Base-by-base conservation (phyloP, 2,113 vertebrate species). In the Nothocercus nigrocapillus region DNA sequence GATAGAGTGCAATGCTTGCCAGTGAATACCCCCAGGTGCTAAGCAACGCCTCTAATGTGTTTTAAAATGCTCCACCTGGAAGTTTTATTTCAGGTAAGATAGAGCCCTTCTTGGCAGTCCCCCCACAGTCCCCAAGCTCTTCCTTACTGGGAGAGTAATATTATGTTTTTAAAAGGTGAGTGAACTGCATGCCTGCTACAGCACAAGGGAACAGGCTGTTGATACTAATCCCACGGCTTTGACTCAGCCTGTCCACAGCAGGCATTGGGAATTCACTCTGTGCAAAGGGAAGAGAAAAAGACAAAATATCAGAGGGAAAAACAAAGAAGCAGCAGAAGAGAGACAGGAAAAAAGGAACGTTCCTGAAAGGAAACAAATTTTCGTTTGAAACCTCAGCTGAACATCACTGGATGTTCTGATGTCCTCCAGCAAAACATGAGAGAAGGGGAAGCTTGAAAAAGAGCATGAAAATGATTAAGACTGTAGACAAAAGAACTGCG, bases 381-480 rank as follows among this genome's bases (percentile, higher is more conserved):
- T 49, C 93, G 45, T 91, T 94, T 80, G 63, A 91, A 94, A 77
- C 30, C 64, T 88, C 89, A 91, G 82, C 45, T 61, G 82, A 95
- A 94, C 82, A 95, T 75, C 68, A 68, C 68, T 94, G 85, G 56
- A 78, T 88, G 77, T 69, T 93, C 89, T 93, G 72, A 94, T 95
- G 85, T 96, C 91, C 96, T 93, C 85, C 90, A 95, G 94, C 94
- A 93, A 96, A 94, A 94, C 62, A 95, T 42, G 68, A 94, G 85
- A 89, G 56, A 90, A 89, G 54, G 36, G 40, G 70, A 94, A 94
- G 61, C 94, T 93, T 88, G 72, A 91, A 96, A 76, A 97, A 88
- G 72, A 93, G 73, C 56, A 96, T 95, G 94, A 97, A 96, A 96
- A 91, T 95, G 51, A 97, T 96, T 95, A 96, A 93, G 68, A 34